Evolutionary conservation across 2,888 invertebrate genomes (phyloP).

Genomic region (Eilema depressum): DNA sequence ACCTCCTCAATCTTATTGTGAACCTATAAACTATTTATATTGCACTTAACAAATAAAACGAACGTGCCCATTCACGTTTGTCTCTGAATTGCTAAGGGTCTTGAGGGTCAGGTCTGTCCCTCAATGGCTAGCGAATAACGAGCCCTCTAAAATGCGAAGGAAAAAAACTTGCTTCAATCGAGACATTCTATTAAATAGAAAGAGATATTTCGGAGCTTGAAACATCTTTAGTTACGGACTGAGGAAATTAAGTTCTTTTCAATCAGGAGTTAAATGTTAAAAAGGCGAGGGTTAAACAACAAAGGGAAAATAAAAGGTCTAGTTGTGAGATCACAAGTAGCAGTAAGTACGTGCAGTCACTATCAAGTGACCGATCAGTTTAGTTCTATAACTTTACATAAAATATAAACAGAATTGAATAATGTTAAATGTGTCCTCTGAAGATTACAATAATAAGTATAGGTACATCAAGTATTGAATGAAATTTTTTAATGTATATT

Average conservation of each 20-base stretch:
- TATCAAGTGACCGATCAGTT: no score
- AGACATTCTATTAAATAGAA: slow-evolving; percentile 53
- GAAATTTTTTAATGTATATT: no score
- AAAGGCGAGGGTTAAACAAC: slow-evolving; percentile 4
- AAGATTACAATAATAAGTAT: no score
- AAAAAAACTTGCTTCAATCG: slow-evolving; percentile 53
- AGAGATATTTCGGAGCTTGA: slow-evolving; percentile 49
- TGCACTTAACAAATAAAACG: slow-evolving; percentile 61
- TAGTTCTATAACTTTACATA: no score
- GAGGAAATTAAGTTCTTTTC: slow-evolving; percentile 25
- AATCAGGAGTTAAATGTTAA: slow-evolving; percentile 1
- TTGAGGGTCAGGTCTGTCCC: slow-evolving; percentile 47
- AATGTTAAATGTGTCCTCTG: no score
- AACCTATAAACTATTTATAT: slow-evolving; percentile 52
- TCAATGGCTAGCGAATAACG: slow-evolving; percentile 58
- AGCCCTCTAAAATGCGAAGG: slow-evolving; percentile 47
- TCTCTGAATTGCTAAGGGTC: slow-evolving; percentile 52
- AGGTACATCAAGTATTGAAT: no score
- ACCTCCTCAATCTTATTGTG: slow-evolving; percentile 31
- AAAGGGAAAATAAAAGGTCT: neutral
- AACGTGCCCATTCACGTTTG: slow-evolving; percentile 56
- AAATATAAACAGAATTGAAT: no score
- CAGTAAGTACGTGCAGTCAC: no score
- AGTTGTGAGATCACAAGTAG: no score
- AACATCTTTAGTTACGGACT: slow-evolving; percentile 27